Conservation (phyloP, 2,888 invertebrate species). For the Diploptera punctata region DNA sequence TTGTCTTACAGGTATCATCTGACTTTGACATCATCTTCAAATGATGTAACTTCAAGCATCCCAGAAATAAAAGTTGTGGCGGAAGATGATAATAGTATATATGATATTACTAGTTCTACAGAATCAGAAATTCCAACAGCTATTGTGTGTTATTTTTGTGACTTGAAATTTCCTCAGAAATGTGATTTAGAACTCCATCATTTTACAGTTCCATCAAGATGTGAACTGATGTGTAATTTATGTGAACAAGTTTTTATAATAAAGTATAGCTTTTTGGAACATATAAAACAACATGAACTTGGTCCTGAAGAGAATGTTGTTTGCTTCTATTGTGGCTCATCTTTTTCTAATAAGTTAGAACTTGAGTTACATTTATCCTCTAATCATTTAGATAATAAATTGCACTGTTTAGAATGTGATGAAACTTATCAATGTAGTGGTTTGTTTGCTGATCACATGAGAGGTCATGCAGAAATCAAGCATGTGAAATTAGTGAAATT, state of each 20-base stretch:
- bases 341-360: constrained; percentile 9
- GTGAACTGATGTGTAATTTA: background rate
- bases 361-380: constrained; percentile 19
- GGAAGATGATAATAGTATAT: background rate
- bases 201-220: background rate
- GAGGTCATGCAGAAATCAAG: background rate
- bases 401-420: constrained; percentile 31
- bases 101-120: background rate
- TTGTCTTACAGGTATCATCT: constrained; percentile 29
- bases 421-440: constrained; percentile 19
- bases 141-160: background rate
- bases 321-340: constrained; percentile 10
- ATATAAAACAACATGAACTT: background rate
- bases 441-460: constrained; percentile 25
- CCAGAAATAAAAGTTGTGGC: background rate
- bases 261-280: background rate
- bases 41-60: background rate
- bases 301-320: background rate
- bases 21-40: background rate
- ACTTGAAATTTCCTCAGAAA: background rate
- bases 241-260: background rate
- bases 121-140: no score
- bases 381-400: constrained; percentile 11
- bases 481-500: background rate
- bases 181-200: constrained; percentile 2